Evolutionary conservation across 53 echinoderm and acorn worm genomes (phyloP).

Genomic region (Luidia sarsii): DNA sequence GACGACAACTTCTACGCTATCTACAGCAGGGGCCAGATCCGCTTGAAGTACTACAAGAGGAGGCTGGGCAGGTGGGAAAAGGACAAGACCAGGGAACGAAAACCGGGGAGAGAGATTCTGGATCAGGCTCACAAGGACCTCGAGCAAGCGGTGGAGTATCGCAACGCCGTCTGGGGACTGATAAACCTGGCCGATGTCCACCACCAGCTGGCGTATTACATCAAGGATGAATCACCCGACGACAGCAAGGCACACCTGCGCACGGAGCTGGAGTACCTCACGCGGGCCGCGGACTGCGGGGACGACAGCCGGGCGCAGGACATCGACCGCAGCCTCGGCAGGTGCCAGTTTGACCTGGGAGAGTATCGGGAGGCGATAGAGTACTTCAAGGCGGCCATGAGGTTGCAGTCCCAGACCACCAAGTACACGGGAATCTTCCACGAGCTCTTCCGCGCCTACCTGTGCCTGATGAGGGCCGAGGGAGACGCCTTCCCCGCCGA

Average conservation of each 20-base stretch:
- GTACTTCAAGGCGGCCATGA: neutral
- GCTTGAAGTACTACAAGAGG: slow-evolving; percentile 21
- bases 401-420: neutral
- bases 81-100: neutral
- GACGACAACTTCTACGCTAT: slow-evolving; percentile 45
- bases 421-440: slow-evolving; percentile 30
- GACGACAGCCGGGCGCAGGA: neutral
- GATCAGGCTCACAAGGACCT: neutral
- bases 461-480: slow-evolving; percentile 15
- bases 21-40: slow-evolving; percentile 18
- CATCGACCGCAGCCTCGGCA: slow-evolving; percentile 5
- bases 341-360: slow-evolving; percentile 28
- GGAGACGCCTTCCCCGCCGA: no score
- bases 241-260: neutral
- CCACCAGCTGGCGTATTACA: neutral
- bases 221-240: neutral
- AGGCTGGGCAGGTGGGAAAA: neutral
- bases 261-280: slow-evolving; percentile 20
- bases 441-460: slow-evolving; percentile 5
- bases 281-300: neutral
- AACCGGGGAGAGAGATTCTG: neutral
- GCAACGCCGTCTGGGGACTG: slow-evolving; percentile 29
- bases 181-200: neutral
- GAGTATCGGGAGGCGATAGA: slow-evolving; percentile 10
- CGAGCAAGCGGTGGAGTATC: slow-evolving; percentile 1